A percentile compares a stretch with the other conserved stretches of the same genome.
These are phyloP conservation scores for Heliconius himera DNA, from an alignment of 1,140 invertebrate species.

Conservation along the genomic window DNA sequence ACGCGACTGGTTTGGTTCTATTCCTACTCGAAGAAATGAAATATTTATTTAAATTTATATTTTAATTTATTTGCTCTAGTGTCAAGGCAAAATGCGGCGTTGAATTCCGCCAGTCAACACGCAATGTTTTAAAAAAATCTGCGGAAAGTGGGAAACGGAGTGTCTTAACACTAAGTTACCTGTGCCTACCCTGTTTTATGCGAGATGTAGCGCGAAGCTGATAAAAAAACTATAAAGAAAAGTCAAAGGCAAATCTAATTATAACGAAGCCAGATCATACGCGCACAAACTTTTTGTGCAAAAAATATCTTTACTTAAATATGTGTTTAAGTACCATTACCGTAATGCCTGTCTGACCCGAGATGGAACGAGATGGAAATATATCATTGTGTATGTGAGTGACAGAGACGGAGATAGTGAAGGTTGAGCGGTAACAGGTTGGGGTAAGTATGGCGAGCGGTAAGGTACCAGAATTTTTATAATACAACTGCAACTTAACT, in stretches of 20 bases:
- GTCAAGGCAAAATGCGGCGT: no score
- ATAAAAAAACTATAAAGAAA: background rate
- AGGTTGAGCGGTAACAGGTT: conserved; percentile 79
- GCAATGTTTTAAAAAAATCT: no score
- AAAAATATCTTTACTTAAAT: conserved; percentile 79
- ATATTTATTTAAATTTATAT: no score
- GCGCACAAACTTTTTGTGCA: conserved; percentile 65
- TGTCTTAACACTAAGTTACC: no score
- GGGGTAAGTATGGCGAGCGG: conserved; percentile 73
- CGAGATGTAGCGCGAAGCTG: no score
- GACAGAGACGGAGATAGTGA: conserved; percentile 57
- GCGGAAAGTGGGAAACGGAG: no score
- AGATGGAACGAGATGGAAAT: conserved; percentile 57
- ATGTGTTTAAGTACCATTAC: conserved; percentile 81
- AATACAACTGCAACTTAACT: conserved; percentile 20
- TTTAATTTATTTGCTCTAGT: no score
- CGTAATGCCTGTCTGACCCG: conserved; percentile 75
- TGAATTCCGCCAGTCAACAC: no score
- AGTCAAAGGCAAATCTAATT: conserved; percentile 34
- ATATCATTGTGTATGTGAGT: conserved; percentile 34
- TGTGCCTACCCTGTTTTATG: no score
- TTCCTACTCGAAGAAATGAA: no score
- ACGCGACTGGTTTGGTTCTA: no score
- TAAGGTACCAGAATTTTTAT: conserved; percentile 58
- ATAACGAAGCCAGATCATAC: conserved; percentile 49